These are phyloP conservation scores for Parasteatoda lunata DNA, from an alignment of 2,888 invertebrate genomes.

Conservation along the genomic window DNA sequence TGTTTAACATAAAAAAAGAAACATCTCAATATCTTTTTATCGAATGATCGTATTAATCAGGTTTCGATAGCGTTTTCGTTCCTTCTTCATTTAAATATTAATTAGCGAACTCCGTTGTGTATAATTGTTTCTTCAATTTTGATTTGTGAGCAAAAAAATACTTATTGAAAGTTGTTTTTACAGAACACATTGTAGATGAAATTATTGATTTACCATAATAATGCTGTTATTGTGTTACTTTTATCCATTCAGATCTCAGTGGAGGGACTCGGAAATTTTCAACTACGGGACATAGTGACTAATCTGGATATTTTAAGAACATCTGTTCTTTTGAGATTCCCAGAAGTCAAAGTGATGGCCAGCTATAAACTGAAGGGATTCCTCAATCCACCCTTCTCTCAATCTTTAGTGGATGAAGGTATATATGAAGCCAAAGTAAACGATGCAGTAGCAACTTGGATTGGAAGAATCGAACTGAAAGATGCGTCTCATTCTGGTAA, in stretches of 20 bases:
- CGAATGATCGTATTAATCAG: no score
- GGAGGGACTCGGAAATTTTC: slow-evolving; percentile 56
- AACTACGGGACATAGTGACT: slow-evolving; percentile 56
- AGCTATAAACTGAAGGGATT: slow-evolving; percentile 61
- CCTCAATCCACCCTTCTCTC: slow-evolving; percentile 56
- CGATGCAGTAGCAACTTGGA: slow-evolving; percentile 53
- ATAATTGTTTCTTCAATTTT: no score
- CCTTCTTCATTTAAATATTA: no score
- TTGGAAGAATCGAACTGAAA: slow-evolving; percentile 49
- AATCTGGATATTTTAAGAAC: slow-evolving; percentile 48
- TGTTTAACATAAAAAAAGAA: no score
- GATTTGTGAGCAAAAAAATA: no score
- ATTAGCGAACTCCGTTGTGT: no score
- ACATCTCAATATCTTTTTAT: no score
- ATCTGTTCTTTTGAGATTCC: slow-evolving; percentile 48
- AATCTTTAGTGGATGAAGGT: slow-evolving; percentile 54
- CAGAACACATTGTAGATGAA: no score
- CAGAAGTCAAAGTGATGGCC: slow-evolving; percentile 39
- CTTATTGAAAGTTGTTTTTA: no score
- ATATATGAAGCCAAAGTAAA: slow-evolving; percentile 51
- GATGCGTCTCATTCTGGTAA: slow-evolving; percentile 23
- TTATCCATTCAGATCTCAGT: slow-evolving; percentile 21
- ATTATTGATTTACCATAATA: no score
- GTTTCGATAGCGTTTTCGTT: no score
- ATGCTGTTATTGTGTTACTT: no score